These are phyloP conservation scores for Bucco capensis DNA, from an alignment of 2,113 vertebrate genomes.

Conservation along the genomic window DNA sequence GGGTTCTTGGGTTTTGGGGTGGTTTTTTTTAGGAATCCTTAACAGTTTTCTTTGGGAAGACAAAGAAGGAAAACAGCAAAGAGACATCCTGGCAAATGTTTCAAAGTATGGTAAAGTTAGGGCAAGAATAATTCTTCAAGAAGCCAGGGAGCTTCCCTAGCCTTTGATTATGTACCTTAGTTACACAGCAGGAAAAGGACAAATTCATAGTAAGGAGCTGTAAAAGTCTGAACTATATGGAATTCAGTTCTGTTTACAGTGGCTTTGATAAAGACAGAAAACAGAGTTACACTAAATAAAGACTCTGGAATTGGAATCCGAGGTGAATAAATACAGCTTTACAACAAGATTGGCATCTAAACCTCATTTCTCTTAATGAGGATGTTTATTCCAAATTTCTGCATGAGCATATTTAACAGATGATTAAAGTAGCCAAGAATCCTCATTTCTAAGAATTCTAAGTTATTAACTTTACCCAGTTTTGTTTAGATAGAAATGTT, in stretches of 20 bases:
- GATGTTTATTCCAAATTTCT: neutral
- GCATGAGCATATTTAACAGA: neutral
- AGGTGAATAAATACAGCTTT: neutral
- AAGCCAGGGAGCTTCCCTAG: neutral
- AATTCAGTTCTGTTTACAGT: neutral
- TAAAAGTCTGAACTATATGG: neutral
- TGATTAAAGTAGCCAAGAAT: neutral
- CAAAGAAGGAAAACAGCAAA: neutral
- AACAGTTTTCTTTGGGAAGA: neutral
- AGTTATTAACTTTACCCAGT: neutral
- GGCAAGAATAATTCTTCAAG: neutral
- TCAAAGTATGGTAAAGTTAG: neutral
- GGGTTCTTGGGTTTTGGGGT: too few relatives aligned
- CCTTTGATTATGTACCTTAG: neutral
- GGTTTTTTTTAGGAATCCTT: neutral
- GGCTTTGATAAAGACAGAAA: neutral
- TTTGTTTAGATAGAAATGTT: neutral
- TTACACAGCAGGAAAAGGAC: neutral
- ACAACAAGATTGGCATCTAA: neutral
- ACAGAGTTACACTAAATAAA: neutral
- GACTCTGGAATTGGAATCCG: neutral
- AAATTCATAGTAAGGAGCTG: neutral
- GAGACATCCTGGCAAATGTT: neutral
- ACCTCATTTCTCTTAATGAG: neutral
- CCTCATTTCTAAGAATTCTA: neutral